These are phyloP conservation scores for Orientallactaga sibirica DNA, from an alignment of 2,797 vertebrate genomes.

Conservation along the genomic window DNA sequence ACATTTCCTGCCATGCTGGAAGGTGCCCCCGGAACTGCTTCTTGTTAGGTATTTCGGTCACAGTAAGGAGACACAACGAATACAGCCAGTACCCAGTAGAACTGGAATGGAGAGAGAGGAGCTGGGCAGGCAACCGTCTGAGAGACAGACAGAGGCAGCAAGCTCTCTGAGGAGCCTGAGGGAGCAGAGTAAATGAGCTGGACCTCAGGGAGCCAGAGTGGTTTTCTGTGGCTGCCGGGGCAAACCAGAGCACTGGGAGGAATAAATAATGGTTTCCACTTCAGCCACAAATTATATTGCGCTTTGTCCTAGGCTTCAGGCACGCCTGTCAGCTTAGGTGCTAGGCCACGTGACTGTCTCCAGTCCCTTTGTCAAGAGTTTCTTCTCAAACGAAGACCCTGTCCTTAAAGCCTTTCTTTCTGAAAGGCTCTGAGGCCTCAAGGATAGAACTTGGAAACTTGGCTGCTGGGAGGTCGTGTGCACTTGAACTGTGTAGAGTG, in stretches of 20 bases:
- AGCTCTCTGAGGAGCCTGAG: neutral
- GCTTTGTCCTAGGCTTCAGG: constrained; percentile 21
- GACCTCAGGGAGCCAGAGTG: constrained; percentile 46
- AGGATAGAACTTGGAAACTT: neutral
- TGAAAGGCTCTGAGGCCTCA: neutral
- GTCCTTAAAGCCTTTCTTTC: neutral
- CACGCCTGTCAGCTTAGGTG: constrained; percentile 61
- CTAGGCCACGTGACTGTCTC: neutral
- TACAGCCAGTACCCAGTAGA: too few species aligned
- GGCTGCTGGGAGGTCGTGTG: neutral
- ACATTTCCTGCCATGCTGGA: too few species aligned
- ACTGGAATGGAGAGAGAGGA: neutral
- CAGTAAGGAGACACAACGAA: too few species aligned
- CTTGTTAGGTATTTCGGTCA: too few species aligned
- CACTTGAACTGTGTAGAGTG: neutral
- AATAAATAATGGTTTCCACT: constrained; percentile 74
- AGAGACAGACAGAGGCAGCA: neutral
- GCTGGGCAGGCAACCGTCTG: neutral
- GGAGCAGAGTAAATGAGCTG: neutral
- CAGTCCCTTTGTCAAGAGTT: neutral
- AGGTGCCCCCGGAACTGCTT: too few species aligned
- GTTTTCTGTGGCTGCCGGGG: constrained; percentile 58
- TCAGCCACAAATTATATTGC: constrained; percentile 74
- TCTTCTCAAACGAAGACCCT: neutral
- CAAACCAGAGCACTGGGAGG: constrained; percentile 45